Evolutionary conservation across 2,888 invertebrate species (phyloP), one percentile per base, ranked within the genome.

Genomic region (Nymphalis urticae): DNA sequence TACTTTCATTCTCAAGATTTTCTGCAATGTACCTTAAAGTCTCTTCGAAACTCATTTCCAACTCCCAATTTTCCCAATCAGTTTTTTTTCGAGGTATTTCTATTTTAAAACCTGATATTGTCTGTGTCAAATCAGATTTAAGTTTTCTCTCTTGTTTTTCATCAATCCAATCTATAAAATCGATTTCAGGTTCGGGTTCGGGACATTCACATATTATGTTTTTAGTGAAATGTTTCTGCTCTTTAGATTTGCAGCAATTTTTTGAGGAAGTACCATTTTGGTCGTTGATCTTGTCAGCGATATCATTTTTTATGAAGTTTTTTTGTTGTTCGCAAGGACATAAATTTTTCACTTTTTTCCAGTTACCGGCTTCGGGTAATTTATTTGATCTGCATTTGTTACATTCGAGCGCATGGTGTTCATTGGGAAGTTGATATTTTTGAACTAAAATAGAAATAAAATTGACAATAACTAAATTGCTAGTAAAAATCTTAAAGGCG

Each of bases 91-190:
- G 80, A 16, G 68, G 70, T 8, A 76, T 66, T 50, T 75, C 70
- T 13, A 86, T 62, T 75, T 77, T 83, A 59, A 86, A 86, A 21
- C 85, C 87, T 7, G 87, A 87, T 0, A 76, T 79, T 21, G 79
- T 81, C 66, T 85, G 80, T 0, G 87, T 82, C 71, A 82, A 75
- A 17, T 81, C 77, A 0, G 86, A 86, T 48, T 77, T 78, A 36
- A 81, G 72, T 75, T 77, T 80, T 19, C 78, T 72, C 0, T 75
- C 68, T 27, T 75, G 68, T 54, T 66, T 74, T 60, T 78, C 71
- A 63, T 77, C 77, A 24, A 73, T 54, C 73, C 69, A 75, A 13
- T 75, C 69, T 1, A 63, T 53, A 19, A 66, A 42, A 51, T 72
- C 70, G 8, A 70, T 64, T 27, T 77, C 71, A 3, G 73, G 71